Evolutionary conservation across 1,140 invertebrate genomes (phyloP), one percentile per base, ranked within the genome.

Genomic region (Penaeus chinensis): DNA sequence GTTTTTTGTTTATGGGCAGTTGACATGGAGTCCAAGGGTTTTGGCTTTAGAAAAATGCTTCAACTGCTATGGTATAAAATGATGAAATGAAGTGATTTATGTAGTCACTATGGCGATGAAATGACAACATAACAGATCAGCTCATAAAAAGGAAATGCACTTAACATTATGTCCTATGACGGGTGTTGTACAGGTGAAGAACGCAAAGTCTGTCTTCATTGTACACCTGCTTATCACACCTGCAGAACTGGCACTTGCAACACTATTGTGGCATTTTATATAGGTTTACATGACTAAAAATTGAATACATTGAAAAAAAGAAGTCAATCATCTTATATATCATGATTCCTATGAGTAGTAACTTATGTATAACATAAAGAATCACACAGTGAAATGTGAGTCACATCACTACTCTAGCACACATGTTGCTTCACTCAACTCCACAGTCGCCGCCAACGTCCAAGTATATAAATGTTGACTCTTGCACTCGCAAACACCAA

Each of bases 261-360:
- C 69, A 87, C 81, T 87, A 83, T 76, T 61, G 54, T 82, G 80
- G 86, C 63, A 61, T 85, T 24, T 37, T 77, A 76, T 76, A 87
- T 62, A 42, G 54, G 47, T 77, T 69, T 82, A 77, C 63, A 83
- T 82, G 86, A 87, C 80, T 82, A 87, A 79, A 80, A 78, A 47
- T 87, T 37, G 63, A 87, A 77, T 87, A 83, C 86, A 83, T 60
- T 87, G 80, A 87, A 82, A 76, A 54, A 69, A 69, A 71, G 37
- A 79, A 66, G 63, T 86, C 77, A 86, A 86, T 86, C 84, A 86
- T 66, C 84, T 71, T 66, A 86, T 80, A 69, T 87, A 61, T 82
- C 86, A 87, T 87, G 86, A 87, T 87, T 87, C 80, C 80, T 87
- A 87, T 79, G 81, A 87, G 79, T 87, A 87, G 82, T 87, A 87